Percentiles rank a stretch among this genome's conserved stretches.
Conservation (phyloP, 2,888 invertebrate genomes). For the Frankliniella fusca region DNA sequence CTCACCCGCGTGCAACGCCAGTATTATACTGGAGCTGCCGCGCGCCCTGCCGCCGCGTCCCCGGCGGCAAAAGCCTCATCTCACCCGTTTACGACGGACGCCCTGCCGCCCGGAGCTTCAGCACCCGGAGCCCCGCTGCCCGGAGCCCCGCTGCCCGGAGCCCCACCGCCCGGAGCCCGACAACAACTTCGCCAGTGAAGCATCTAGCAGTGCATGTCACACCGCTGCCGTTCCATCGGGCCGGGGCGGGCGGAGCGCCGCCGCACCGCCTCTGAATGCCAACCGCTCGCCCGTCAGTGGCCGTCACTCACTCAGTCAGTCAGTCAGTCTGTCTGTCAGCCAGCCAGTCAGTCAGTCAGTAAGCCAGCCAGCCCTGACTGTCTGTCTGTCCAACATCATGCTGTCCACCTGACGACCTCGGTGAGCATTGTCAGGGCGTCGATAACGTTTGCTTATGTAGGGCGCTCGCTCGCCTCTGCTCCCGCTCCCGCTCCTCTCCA, state of each 20-base stretch:
- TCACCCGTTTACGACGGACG: too few relatives aligned
- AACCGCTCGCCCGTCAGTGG: too few relatives aligned
- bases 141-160: background rate
- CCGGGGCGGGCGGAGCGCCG: background rate
- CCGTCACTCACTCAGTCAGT: too few relatives aligned
- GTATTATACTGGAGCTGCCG: background rate
- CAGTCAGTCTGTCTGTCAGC: too few relatives aligned
- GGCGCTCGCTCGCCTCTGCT: background rate
- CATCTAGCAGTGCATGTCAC: background rate
- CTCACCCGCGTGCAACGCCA: background rate
- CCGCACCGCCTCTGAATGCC: too few relatives aligned
- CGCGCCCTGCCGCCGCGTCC: too few relatives aligned
- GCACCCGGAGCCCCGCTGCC: background rate
- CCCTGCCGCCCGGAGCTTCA: too few relatives aligned
- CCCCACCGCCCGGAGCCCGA: background rate
- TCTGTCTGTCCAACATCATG: too few relatives aligned
- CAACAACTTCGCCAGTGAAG: background rate
- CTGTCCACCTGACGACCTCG: background rate
- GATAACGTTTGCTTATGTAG: background rate
- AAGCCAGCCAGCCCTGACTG: too few relatives aligned
- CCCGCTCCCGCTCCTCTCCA: background rate
- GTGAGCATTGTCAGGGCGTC: background rate
- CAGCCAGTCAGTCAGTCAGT: too few relatives aligned
- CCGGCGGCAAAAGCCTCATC: too few relatives aligned
- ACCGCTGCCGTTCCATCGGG: background rate